Percentiles rank a stretch among this genome's conserved stretches.
Conservation (phyloP, 2,797 vertebrate species). For the Periophthalmus magnuspinnatus region DNA sequence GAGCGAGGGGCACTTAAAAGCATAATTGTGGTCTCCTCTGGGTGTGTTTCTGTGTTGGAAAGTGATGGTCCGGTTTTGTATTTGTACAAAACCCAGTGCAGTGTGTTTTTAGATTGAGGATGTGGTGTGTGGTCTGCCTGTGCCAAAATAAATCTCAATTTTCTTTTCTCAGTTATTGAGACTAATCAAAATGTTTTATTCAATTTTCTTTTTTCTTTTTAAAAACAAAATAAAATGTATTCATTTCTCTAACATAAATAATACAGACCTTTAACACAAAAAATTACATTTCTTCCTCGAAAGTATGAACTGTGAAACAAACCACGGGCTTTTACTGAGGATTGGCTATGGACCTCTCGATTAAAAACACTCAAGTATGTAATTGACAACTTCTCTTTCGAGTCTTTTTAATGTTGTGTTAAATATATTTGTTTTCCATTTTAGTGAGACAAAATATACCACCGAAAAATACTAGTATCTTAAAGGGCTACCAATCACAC, state of each 20-base stretch:
- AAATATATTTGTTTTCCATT: not conserved
- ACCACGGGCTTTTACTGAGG: too few species aligned
- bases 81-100: conserved; percentile 36
- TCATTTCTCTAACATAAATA: too few species aligned
- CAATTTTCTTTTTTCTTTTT: too few species aligned
- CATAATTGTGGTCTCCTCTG: conserved; percentile 63
- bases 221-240: too few species aligned
- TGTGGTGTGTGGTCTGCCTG: conserved; percentile 3
- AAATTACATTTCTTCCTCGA: too few species aligned
- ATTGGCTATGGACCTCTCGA: too few species aligned
- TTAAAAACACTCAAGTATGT: too few species aligned
- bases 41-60: conserved; percentile 47
- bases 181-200: not conserved
- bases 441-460: not conserved
- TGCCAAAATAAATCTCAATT: conserved; percentile 1
- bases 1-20: conserved; percentile 47
- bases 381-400: not conserved
- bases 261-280: too few species aligned
- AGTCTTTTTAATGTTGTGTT: conserved; percentile 4
- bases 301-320: too few species aligned
- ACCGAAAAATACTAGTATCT: not conserved
- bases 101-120: conserved; percentile 32
- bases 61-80: conserved; percentile 44
- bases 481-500: conserved; percentile 16
- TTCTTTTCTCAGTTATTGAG: too few species aligned